phyloP scores from a whole-genome alignment of 2,113 vertebrate genomes.

The Arizona elegans region DNA sequence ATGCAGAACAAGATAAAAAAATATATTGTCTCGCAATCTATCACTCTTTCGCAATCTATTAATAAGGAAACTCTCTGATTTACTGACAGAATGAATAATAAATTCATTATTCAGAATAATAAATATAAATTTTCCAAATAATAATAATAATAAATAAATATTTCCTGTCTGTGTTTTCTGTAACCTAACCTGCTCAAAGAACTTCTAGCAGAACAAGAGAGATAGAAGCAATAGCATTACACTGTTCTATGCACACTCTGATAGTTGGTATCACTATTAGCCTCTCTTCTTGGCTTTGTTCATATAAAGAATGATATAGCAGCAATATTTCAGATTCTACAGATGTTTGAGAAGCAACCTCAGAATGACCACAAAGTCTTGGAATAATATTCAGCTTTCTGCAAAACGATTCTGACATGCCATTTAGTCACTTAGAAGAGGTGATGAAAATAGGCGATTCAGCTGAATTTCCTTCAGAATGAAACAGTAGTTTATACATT shows the following conservation, averaged over 20 bases:
- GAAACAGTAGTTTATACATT: too few relatives aligned
- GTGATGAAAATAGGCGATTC: too few relatives aligned
- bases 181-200: not conserved
- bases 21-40: not conserved
- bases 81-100: not conserved
- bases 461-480: too few relatives aligned
- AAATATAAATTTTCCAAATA: too few relatives aligned
- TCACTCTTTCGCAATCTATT: not conserved
- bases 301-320: not conserved
- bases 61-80: not conserved
- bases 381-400: not conserved
- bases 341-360: not conserved
- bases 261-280: not conserved
- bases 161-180: not conserved
- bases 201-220: not conserved
- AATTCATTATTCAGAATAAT: too few relatives aligned
- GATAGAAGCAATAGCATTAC: not conserved
- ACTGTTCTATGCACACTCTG: not conserved
- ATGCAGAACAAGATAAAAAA: too few relatives aligned
- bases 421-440: not conserved
- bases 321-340: not conserved
- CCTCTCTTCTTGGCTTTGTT: not conserved
- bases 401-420: not conserved
- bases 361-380: not conserved
- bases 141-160: not conserved